Conservation (phyloP, 1,140 invertebrate genomes). For the Drosophila navojoa region DNA sequence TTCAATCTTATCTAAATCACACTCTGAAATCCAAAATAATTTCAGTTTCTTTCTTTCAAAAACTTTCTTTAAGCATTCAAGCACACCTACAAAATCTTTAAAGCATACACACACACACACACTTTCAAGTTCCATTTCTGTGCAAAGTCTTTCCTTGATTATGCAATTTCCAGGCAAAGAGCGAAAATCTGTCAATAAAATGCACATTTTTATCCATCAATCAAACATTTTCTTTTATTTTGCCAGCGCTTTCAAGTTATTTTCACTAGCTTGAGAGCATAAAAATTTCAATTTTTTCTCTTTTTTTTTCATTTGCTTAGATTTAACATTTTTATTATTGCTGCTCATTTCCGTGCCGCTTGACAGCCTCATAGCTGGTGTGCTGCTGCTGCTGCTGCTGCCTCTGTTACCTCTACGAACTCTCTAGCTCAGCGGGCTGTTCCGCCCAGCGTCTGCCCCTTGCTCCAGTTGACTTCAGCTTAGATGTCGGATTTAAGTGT, state of each 20-base stretch:
- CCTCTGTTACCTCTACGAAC: neutral
- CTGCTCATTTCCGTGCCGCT: constrained; percentile 57
- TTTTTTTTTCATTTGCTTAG: constrained; percentile 29
- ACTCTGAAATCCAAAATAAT: too few relatives aligned
- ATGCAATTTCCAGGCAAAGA: constrained; percentile 1
- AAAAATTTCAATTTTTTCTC: constrained; percentile 24
- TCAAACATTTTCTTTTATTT: constrained; percentile 15
- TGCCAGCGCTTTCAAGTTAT: constrained; percentile 6
- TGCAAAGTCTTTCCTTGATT: neutral
- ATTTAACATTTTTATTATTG: constrained; percentile 72
- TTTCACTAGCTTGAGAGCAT: neutral
- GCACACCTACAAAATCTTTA: too few relatives aligned
- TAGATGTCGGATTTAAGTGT: constrained; percentile 79
- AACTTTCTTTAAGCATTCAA: too few relatives aligned
- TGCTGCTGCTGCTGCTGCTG: neutral
- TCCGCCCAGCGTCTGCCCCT: neutral
- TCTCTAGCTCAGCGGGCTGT: neutral
- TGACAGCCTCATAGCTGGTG: constrained; percentile 21
- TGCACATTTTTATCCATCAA: constrained; percentile 30
- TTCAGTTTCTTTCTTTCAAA: too few relatives aligned
- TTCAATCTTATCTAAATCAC: too few relatives aligned
- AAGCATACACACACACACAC: neutral
- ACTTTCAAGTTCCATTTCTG: neutral
- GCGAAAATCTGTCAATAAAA: constrained; percentile 11
- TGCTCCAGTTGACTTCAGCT: constrained; percentile 61